Evolutionary conservation across 2,113 vertebrate species (phyloP), one percentile per base, ranked within the genome.

Genomic region (Telmatochromis brachygnathus): DNA sequence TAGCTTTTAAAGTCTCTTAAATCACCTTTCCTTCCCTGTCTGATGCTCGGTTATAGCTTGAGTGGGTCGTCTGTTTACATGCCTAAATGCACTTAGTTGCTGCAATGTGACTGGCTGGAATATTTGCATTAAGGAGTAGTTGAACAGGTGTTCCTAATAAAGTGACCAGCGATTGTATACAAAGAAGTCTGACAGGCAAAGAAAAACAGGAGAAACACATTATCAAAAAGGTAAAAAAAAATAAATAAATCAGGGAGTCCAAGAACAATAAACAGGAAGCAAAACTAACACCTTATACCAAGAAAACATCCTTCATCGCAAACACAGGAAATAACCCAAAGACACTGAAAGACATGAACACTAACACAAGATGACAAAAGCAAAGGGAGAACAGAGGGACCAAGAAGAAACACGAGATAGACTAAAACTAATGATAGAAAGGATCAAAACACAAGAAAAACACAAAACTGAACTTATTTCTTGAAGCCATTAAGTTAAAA

Each of bases 61-160:
- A 70, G 65, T 0, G 0, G 4, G 65, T 70, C 2, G 0, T 42
- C 35, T 70, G n/a, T 42, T 21, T 42, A 14, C 35, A 70, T 70
- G 65, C 12, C 7, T 70, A 42, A 70, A 42, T 15, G 12, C n/a
- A 23, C n/a, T 26, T 14, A 45, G 21, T 73, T 73, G 21, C 37
- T 26, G 21, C 65, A 42, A 4, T 45, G n/a, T 26, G 37, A 73
- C 8, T 45, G 65, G 37, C 37, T 73, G n/a, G 37, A 45, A 73
- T 26, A 45, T 45, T 73, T 45, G 21, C 4, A 26, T 73, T 10
- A 45, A 45, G 39, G 1, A 73, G 21, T 0, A 17, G 68, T 45
- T 45, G 8, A 73, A 10, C 21, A 45, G 3, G 13, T 45, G 68
- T 45, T 26, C 21, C 8, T 73, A 73, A 45, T 73, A 73, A 73